Evolutionary conservation across 2,888 invertebrate genomes (phyloP).

Genomic region (Cephonodes hylas): DNA sequence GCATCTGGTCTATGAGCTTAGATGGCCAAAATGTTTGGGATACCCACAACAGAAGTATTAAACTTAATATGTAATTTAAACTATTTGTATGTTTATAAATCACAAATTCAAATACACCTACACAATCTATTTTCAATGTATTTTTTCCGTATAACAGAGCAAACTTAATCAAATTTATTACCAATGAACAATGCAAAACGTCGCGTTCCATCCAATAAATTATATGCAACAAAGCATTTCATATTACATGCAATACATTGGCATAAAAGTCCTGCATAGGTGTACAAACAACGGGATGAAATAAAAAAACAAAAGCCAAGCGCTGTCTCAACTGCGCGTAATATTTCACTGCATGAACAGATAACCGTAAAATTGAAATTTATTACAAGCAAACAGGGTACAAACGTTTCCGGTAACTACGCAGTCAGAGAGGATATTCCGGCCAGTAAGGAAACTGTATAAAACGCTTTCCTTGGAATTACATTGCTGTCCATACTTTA

Average conservation of each 20-base stretch:
- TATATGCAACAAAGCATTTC: not conserved
- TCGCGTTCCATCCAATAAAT: not conserved
- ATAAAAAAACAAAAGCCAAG: not conserved
- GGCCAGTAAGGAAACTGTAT: constrained; percentile 7
- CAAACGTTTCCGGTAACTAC: not conserved
- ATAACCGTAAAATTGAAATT: constrained; percentile 6
- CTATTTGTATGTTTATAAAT: too few relatives aligned
- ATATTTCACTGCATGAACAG: constrained; percentile 4
- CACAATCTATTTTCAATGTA: too few relatives aligned
- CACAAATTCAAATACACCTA: too few relatives aligned
- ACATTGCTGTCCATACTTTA: not conserved
- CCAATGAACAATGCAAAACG: not conserved
- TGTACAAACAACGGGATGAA: constrained; percentile 11
- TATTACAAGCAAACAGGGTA: constrained; percentile 13
- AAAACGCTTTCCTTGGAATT: not conserved
- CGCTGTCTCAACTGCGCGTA: not conserved
- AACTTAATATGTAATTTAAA: too few relatives aligned
- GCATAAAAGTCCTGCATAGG: not conserved
- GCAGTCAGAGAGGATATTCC: constrained; percentile 6
- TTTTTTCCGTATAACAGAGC: too few relatives aligned
- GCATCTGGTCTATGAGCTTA: too few relatives aligned
- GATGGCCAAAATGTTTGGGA: too few relatives aligned
- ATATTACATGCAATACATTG: not conserved
- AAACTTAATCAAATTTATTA: not conserved
- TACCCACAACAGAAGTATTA: too few relatives aligned